Conservation (phyloP, 2,888 invertebrate genomes). For the Rhingia rostrata region DNA sequence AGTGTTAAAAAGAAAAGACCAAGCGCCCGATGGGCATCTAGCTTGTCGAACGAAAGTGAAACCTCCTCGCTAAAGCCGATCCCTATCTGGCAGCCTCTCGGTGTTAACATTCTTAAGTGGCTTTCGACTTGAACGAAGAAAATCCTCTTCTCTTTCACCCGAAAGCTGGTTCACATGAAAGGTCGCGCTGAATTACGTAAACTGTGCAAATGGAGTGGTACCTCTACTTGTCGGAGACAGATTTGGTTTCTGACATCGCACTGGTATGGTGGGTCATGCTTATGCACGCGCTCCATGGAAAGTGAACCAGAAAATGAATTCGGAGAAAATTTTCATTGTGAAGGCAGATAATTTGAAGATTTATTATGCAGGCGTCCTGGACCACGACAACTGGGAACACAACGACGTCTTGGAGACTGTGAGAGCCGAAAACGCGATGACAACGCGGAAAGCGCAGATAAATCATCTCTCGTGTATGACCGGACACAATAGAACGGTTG, state of each 20-base stretch:
- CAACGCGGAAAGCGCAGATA: conserved; percentile 64
- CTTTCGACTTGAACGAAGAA: conserved; percentile 14
- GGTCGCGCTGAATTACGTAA: conserved; percentile 45
- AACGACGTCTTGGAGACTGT: conserved; percentile 4
- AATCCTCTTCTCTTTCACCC: conserved; percentile 7
- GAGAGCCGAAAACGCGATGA: conserved; percentile 46
- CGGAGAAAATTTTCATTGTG: conserved; percentile 25
- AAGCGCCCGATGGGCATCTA: neutral
- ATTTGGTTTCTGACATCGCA: conserved; percentile 5
- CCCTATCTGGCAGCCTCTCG: conserved; percentile 1
- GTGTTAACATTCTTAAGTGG: conserved; percentile 46
- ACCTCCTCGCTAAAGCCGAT: conserved; percentile 26
- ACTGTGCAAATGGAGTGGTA: conserved; percentile 14
- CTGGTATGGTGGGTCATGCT: neutral
- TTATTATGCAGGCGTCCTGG: conserved; percentile 62
- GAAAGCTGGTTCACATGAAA: conserved; percentile 42
- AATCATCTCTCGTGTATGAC: conserved; percentile 60
- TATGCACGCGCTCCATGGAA: conserved; percentile 4
- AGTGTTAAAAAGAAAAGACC: conserved; percentile 13
- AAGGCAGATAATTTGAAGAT: conserved; percentile 66
- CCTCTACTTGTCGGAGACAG: conserved; percentile 9
- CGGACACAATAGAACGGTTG: conserved; percentile 69
- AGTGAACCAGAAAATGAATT: conserved; percentile 43
- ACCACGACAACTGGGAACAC: conserved; percentile 40
- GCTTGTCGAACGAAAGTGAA: conserved; percentile 55